Evolutionary conservation across 2,797 vertebrate species (phyloP).

Genomic region (Garrulus glandarius): DNA sequence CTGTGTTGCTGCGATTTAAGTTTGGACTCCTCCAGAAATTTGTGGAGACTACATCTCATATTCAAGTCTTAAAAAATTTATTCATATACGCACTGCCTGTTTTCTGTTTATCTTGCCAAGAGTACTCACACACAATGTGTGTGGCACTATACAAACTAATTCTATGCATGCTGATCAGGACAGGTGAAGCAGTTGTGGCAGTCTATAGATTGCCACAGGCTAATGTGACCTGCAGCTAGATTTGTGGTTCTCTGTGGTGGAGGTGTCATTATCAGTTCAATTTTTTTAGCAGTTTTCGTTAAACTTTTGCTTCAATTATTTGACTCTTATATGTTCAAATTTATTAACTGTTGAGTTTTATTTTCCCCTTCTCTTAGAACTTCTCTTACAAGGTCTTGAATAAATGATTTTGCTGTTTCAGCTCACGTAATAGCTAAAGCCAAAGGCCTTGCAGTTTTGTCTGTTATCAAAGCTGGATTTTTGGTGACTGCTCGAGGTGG

Average conservation of each 20-base stretch:
- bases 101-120: not conserved
- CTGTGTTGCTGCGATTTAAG: not conserved
- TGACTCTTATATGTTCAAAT: not conserved
- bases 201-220: not conserved
- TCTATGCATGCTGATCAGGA: not conserved
- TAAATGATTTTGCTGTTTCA: constrained; percentile 52
- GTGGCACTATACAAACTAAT: not conserved
- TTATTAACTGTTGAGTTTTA: not conserved
- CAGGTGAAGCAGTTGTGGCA: not conserved
- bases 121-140: not conserved
- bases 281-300: not conserved
- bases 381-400: not conserved
- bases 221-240: not conserved
- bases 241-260: not conserved
- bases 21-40: not conserved
- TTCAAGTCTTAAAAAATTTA: too few species aligned
- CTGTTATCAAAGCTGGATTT: constrained; percentile 94
- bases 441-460: constrained; percentile 91
- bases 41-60: not conserved
- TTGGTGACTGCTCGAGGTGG: constrained; percentile 93
- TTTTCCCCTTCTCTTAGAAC: not conserved
- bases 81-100: not conserved
- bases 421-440: constrained; percentile 94
- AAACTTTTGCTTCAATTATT: not conserved
- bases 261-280: not conserved